Evolutionary conservation across 2,113 vertebrate genomes (phyloP).

Genomic region (Motacilla alba): DNA sequence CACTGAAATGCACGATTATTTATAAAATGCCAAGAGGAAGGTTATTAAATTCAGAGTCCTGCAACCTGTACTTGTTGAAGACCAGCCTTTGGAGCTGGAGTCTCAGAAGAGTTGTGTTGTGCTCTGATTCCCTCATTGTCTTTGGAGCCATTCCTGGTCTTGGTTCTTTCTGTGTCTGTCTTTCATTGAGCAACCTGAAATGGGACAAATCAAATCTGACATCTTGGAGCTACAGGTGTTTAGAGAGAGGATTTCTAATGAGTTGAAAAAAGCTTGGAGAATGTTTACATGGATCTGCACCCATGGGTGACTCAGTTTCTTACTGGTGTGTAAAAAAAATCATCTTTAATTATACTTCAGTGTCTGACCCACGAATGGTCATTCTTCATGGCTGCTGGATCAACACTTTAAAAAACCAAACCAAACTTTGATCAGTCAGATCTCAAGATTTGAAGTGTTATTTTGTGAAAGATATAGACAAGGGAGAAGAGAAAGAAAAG

Average conservation of each 20-base stretch:
- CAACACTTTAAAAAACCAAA: fast-evolving
- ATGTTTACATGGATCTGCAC: fast-evolving
- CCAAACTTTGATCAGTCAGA: not conserved
- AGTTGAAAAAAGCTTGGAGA: not conserved
- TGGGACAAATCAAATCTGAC: not conserved
- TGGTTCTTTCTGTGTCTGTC: fast-evolving
- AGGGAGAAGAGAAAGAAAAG: not conserved
- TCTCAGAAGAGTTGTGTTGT: fast-evolving
- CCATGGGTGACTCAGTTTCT: not conserved
- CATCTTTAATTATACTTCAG: fast-evolving
- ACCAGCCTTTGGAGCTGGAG: not conserved
- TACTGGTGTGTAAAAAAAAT: not conserved
- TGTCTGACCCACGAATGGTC: not conserved
- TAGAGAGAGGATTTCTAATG: not conserved
- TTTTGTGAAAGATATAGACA: not conserved
- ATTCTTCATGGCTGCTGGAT: not conserved
- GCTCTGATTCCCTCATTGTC: fast-evolving
- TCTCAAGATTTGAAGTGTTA: not conserved
- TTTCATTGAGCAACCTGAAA: not conserved
- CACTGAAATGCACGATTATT: not conserved
- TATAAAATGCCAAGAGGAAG: not conserved
- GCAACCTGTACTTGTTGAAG: not conserved
- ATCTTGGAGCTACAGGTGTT: not conserved
- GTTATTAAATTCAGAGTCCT: not conserved
- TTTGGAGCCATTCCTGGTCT: not conserved